These are phyloP conservation scores for Colinus virginianus DNA, from an alignment of 2,113 vertebrate genomes.

Conservation along the genomic window DNA sequence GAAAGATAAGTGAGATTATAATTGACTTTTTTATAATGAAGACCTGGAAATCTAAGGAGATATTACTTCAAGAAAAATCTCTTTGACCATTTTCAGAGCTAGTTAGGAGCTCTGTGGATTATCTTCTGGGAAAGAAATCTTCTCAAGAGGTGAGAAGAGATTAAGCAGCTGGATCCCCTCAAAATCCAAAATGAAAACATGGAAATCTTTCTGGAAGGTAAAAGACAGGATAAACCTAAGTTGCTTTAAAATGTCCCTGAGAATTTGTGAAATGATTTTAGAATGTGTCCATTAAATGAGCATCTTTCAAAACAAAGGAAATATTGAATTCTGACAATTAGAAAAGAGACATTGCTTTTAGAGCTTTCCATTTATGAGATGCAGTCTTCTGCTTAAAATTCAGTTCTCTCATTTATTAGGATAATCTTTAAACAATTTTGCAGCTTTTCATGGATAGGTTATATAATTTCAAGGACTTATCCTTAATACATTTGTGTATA, in stretches of 20 bases:
- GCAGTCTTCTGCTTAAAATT: not conserved
- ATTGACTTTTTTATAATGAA: not conserved
- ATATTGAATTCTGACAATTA: slow-evolving; percentile 42
- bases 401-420: not conserved
- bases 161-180: slow-evolving; percentile 70
- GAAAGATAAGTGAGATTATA: slow-evolving; percentile 19
- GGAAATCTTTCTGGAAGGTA: slow-evolving; percentile 52
- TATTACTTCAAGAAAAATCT: slow-evolving; percentile 20
- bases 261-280: slow-evolving; percentile 22
- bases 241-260: slow-evolving; percentile 32
- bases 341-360: not conserved
- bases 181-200: slow-evolving; percentile 81
- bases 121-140: slow-evolving; percentile 66
- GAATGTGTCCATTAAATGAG: slow-evolving; percentile 33
- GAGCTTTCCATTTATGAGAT: not conserved
- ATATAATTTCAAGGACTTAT: not conserved
- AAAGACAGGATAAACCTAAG: slow-evolving; percentile 56
- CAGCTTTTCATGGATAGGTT: not conserved
- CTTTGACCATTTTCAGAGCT: slow-evolving; percentile 67
- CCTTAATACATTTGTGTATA: not conserved
- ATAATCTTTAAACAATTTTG: not conserved
- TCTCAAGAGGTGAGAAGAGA: slow-evolving; percentile 76
- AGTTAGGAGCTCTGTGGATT: slow-evolving; percentile 71
- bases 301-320: slow-evolving; percentile 75
- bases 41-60: not conserved